Evolutionary conservation across 2,797 vertebrate species (phyloP).

Genomic region (Psittacula derbiana): DNA sequence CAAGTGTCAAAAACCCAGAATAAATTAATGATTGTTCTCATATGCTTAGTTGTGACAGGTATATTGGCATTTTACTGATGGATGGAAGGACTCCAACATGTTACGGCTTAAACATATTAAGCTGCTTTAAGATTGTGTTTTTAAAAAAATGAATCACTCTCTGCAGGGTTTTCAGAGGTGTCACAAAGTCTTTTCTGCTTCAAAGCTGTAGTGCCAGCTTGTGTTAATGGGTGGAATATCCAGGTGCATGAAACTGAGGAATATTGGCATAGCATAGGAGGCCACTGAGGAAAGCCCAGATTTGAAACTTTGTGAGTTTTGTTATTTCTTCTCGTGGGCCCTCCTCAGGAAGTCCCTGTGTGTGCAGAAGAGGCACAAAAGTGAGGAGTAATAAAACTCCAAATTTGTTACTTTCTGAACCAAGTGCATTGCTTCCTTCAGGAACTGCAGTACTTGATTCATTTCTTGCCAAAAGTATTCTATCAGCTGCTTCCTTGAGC

Average conservation of each 20-base stretch:
- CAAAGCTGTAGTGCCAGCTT: neutral
- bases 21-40: neutral
- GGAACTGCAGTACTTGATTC: neutral
- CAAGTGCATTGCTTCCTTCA: neutral
- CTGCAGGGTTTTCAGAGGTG: neutral
- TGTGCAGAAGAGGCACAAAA: neutral
- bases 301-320: neutral
- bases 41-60: neutral
- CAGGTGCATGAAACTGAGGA: neutral
- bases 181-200: neutral
- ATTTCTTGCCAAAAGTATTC: neutral
- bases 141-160: neutral
- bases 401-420: neutral
- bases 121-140: neutral
- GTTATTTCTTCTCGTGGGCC: accelerated
- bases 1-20: neutral
- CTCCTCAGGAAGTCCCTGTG: neutral
- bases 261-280: neutral
- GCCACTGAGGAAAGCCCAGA: neutral
- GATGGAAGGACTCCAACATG: neutral
- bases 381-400: neutral
- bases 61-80: neutral
- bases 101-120: neutral
- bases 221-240: neutral
- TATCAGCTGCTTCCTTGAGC: neutral